Base-by-base conservation (phyloP, 2,113 vertebrate species). In the Spea multiplicata region DNA sequence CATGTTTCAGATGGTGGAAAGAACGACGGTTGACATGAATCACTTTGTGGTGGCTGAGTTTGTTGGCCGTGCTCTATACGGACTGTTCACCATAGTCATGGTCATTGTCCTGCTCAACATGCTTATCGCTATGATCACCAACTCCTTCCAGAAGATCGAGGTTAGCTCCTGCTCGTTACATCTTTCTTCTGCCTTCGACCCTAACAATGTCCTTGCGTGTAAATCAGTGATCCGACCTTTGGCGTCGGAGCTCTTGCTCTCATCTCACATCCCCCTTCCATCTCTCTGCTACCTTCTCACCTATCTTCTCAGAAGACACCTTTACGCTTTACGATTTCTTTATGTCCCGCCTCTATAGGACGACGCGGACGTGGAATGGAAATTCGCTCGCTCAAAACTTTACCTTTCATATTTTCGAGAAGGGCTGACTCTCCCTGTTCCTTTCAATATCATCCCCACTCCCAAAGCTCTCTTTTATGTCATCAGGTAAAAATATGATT, bases 81-180 rank as follows among this genome's bases (percentile, higher is more conserved):
- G 95, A 7, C 89, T 95, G 86, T 97, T 93, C 83, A 95, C 95
- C 45, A 93, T 96, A 0, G 71, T 97, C 80, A 95, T 96, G 46
- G 95, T 96, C 82, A 95, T 96, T 4, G 93, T 96, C 8, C 90
- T 95, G 8, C 94, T 97, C 78, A 95, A 96, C 88, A 96, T 96
- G 94, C 93, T 97, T 1, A 92, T 97, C 13, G 96, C 95, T 79
- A 96, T 97, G 95, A 96, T 97, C 88, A 97, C 95, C 81, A 96
- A 94, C 88, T 95, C 95, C 82, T 97, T 96, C 84, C 95, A 97
- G 90, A 95, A 96, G 85, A 97, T 95, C 3, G 95, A 97, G 93
- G 94, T 94, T 44, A 59, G 10, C 55, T 12, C 10, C 55, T 59
- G 8, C 55, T 64, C 5, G 2, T 64, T 12, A 53, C 12, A 53